These are phyloP conservation scores for Tragelaphus oryx DNA, from an alignment of 2,797 vertebrate species.

Conservation along the genomic window DNA sequence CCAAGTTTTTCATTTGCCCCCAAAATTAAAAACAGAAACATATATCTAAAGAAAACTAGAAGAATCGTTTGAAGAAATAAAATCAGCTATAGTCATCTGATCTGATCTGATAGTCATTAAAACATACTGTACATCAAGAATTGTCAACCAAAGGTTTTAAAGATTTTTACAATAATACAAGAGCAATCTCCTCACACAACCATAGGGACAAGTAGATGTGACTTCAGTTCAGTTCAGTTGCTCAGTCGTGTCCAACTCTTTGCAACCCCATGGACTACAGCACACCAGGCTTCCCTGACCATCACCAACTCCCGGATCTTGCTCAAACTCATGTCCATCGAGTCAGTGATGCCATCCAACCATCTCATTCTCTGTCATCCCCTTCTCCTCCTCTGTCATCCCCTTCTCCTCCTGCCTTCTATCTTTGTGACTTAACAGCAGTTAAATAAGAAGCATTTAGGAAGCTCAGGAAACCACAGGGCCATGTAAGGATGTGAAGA, in stretches of 20 bases:
- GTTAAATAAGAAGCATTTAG: rapidly evolving
- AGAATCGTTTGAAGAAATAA: not conserved
- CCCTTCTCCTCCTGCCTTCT: not conserved
- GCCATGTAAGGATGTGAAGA: not conserved
- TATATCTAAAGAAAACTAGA: not conserved
- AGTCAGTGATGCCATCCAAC: not conserved
- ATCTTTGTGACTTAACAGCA: not conserved
- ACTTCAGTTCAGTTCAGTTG: not conserved
- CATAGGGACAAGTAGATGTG: too few species aligned
- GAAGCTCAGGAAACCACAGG: not conserved
- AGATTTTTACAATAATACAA: not conserved
- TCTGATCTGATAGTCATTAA: not conserved
- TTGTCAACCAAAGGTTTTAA: not conserved
- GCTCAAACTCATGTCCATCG: not conserved
- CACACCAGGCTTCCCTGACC: not conserved
- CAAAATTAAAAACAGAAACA: not conserved
- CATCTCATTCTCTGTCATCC: not conserved
- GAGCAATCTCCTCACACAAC: not conserved
- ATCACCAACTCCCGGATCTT: not conserved
- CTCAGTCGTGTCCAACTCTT: not conserved
- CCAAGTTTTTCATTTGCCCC: not conserved
- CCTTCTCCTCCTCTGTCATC: not conserved
- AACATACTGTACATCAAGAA: not conserved
- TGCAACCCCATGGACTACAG: not conserved
- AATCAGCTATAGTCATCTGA: not conserved